These are phyloP conservation scores for Fragum sueziense DNA, from an alignment of 2,888 invertebrate species.

Conservation along the genomic window DNA sequence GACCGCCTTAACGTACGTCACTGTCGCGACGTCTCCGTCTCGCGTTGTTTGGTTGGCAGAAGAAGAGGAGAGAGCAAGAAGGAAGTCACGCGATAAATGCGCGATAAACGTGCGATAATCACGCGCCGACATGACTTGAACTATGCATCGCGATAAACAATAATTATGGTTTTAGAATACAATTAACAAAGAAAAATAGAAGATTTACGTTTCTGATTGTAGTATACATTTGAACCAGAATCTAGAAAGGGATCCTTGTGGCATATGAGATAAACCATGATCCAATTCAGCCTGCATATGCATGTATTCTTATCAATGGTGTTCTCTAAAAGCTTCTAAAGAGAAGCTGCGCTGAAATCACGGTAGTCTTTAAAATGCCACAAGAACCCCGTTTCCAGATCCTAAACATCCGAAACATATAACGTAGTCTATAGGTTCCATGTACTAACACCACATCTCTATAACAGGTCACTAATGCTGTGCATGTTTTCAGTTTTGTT, in stretches of 20 bases:
- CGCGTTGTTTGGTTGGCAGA: not conserved
- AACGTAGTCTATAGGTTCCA: not conserved
- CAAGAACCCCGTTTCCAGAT: no score
- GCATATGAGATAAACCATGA: no score
- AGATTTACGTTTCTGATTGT: no score
- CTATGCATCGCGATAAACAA: slow-evolving; percentile 9
- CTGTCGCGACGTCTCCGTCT: not conserved
- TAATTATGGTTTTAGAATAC: not conserved
- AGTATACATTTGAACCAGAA: no score
- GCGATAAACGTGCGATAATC: not conserved
- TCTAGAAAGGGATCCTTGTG: no score
- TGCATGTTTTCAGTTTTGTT: not conserved
- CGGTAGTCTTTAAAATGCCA: no score
- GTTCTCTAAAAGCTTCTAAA: no score
- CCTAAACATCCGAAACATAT: no score
- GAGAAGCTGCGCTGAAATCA: no score
- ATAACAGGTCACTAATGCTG: not conserved
- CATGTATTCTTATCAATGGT: no score
- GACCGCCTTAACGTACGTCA: not conserved
- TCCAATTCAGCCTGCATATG: no score
- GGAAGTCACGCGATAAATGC: not conserved
- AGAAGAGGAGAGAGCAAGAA: slow-evolving; percentile 18
- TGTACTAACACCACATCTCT: not conserved
- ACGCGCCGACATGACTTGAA: slow-evolving; percentile 11
- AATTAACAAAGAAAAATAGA: not conserved